Conservation (phyloP, 2,113 vertebrate genomes). For the Tenrec ecaudatus region DNA sequence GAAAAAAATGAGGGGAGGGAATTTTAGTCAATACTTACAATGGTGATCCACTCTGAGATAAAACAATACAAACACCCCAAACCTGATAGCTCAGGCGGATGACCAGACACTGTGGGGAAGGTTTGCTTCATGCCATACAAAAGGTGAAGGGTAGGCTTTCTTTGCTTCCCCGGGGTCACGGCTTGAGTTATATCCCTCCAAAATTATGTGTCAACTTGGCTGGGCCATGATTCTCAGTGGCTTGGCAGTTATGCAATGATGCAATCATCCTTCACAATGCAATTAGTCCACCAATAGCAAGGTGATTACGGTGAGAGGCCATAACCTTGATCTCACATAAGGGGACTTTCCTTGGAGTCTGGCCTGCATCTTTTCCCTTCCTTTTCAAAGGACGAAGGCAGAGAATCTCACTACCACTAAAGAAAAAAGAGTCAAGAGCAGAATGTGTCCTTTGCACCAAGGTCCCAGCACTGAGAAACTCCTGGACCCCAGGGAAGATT, state of each 20-base stretch:
- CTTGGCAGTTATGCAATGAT: neutral
- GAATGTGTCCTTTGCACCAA: neutral
- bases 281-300: neutral
- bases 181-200: neutral
- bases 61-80: conserved; percentile 3
- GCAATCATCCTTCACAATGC: neutral
- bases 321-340: neutral
- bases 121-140: neutral
- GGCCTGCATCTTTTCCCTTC: neutral
- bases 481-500: neutral
- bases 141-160: neutral
- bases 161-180: neutral
- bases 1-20: neutral
- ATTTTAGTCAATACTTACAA: neutral
- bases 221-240: neutral
- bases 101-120: neutral
- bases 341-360: neutral
- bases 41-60: neutral
- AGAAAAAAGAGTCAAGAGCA: neutral
- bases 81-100: neutral
- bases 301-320: neutral
- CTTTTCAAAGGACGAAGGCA: neutral
- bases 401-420: neutral
- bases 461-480: neutral
- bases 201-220: neutral